Conservation (phyloP, 2,113 vertebrate genomes). For the Rhineura floridana region DNA sequence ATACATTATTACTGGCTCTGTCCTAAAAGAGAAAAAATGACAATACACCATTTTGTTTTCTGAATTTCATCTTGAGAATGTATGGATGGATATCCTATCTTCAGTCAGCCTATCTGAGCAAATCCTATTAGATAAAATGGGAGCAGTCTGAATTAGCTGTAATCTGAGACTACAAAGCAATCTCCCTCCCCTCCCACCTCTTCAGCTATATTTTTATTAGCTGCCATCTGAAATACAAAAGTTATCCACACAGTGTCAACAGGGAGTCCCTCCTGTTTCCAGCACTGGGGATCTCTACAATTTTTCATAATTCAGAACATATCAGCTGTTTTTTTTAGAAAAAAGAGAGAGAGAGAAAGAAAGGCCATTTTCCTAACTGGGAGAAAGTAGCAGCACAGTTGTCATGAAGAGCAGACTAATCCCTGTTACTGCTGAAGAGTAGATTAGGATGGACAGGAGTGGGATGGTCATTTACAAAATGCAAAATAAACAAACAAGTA, state of each 20-base stretch:
- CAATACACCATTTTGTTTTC: not conserved
- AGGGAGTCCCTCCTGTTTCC: not conserved
- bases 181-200: not conserved
- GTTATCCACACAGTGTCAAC: not conserved
- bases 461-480: no score
- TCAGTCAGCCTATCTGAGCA: not conserved
- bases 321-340: no score
- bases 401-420: not conserved
- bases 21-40: conserved; percentile 18
- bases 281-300: not conserved
- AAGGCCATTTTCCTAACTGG: not conserved
- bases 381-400: not conserved
- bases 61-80: not conserved
- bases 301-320: not conserved
- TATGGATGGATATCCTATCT: not conserved
- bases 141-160: not conserved
- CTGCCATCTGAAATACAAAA: no score
- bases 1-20: not conserved
- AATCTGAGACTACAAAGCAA: not conserved
- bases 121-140: not conserved
- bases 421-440: no score
- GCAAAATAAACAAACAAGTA: no score
- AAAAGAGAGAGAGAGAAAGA: not conserved
- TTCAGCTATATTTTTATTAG: not conserved
- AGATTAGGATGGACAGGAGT: no score